These are phyloP conservation scores for Tinamus major DNA, from an alignment of 2,797 vertebrate genomes.

Conservation along the genomic window DNA sequence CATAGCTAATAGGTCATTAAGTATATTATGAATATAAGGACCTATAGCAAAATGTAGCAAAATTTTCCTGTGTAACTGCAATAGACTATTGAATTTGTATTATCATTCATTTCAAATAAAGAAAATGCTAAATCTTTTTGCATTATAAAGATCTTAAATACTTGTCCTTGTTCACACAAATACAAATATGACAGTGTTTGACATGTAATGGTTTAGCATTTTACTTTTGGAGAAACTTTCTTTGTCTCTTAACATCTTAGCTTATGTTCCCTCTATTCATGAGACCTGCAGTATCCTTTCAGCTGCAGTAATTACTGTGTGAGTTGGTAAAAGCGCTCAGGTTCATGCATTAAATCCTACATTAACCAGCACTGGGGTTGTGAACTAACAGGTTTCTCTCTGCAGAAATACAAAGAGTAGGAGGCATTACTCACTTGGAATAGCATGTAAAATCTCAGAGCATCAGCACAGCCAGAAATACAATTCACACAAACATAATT, in stretches of 20 bases:
- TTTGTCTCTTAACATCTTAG: neutral
- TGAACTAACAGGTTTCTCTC: neutral
- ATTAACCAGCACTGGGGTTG: neutral
- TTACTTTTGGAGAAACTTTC: neutral
- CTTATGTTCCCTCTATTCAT: neutral
- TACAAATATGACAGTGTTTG: neutral
- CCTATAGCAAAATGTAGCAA: neutral
- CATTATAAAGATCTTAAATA: neutral
- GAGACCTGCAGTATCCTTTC: neutral
- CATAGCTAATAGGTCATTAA: neutral
- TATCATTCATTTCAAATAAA: neutral
- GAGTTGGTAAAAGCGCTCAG: neutral
- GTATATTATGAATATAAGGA: neutral
- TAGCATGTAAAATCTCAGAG: neutral
- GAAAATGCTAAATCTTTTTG: neutral
- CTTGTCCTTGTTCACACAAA: neutral
- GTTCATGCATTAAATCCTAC: neutral
- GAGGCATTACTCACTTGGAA: neutral
- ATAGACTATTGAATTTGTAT: neutral
- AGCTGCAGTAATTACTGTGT: neutral
- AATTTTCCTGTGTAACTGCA: neutral
- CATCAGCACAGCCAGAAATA: neutral
- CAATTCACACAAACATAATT: neutral
- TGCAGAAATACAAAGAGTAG: neutral
- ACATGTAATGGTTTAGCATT: neutral